Percentiles rank a stretch among this genome's conserved stretches.
Evolutionary conservation across 2,888 invertebrate species (phyloP).

Genomic region (Amphipyra berbera): DNA sequence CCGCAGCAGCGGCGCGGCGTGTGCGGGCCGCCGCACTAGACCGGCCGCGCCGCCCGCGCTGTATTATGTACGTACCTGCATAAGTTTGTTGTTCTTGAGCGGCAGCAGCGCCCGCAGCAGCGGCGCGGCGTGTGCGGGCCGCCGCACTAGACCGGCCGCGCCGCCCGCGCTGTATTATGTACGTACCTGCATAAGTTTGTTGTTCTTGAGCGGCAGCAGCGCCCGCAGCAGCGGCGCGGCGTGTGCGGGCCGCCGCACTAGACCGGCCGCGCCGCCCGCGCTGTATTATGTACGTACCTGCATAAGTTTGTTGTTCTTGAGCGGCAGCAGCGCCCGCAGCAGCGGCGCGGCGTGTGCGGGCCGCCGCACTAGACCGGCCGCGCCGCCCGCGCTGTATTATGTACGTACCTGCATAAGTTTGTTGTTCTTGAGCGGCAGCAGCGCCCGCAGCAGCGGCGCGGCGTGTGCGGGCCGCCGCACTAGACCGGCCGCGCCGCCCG

Average conservation of each 20-base stretch:
- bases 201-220: conserved; percentile 62
- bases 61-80: too few relatives aligned
- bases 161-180: conserved; percentile 45
- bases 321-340: conserved; percentile 71
- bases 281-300: too few relatives aligned
- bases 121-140: conserved; percentile 72
- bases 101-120: conserved; percentile 73
- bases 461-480: conserved; percentile 69
- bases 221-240: conserved; percentile 78
- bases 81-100: conserved; percentile 49
- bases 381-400: conserved; percentile 46
- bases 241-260: conserved; percentile 67
- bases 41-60: conserved; percentile 51
- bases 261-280: conserved; percentile 51
- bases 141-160: conserved; percentile 63
- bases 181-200: conserved; percentile 60
- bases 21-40: conserved; percentile 67
- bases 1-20: conserved; percentile 76
- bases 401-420: conserved; percentile 62
- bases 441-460: conserved; percentile 75
- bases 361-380: conserved; percentile 63
- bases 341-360: conserved; percentile 75
- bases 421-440: conserved; percentile 60
- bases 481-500: conserved; percentile 58
- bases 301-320: conserved; percentile 47